Base-by-base conservation (phyloP, 2,797 vertebrate genomes). In the Macrochelys suwanniensis region DNA sequence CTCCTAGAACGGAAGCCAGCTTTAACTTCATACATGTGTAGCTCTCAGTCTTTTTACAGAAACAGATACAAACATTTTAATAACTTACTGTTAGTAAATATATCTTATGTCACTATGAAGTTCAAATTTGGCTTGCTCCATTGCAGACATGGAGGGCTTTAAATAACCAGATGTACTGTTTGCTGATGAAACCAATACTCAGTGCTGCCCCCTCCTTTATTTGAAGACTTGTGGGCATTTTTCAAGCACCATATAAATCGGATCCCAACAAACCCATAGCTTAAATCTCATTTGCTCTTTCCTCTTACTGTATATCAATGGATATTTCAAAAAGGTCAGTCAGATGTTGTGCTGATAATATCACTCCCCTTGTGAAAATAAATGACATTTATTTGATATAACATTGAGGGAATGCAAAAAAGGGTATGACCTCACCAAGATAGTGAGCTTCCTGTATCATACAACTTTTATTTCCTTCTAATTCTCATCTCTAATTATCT, bases 221-320 rank as follows among this genome's bases (percentile, higher is more conserved):
- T 74, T 25, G 33, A 17, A 49, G 28, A 11, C 11, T 37, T 80
- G 85, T 26, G 54, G n/a, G 74, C 83, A 76, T 85, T 56, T 87
- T 78, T 80, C 51, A 54, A 25, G 56, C 19, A 50, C 13, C 56
- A 54, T 0, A 45, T 50, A 51, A 83, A 11, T 45, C 15, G n/a
- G 74, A 45, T 49, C 79, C 80, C 51, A 68, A 68, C 61, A n/a
- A 2, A 45, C 37, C 37, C 42, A 50, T 47, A 54, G 19, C 12
- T 92, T 78, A 19, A 80, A 86, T 93, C 89, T 88, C 84, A 85
- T 45, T 56, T 37, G 26, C 76, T 90, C 10, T 80, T 88, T 92
- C 81, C 79, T 53, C 89, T 78, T n/a, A 83, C 47, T 68, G 33
- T 80, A 93, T 94, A 93, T 94, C 76, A 80, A 71, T 82, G 42